Evolutionary conservation across 2,888 invertebrate genomes (phyloP).

Genomic region (Lasioglossum oenotherae): DNA sequence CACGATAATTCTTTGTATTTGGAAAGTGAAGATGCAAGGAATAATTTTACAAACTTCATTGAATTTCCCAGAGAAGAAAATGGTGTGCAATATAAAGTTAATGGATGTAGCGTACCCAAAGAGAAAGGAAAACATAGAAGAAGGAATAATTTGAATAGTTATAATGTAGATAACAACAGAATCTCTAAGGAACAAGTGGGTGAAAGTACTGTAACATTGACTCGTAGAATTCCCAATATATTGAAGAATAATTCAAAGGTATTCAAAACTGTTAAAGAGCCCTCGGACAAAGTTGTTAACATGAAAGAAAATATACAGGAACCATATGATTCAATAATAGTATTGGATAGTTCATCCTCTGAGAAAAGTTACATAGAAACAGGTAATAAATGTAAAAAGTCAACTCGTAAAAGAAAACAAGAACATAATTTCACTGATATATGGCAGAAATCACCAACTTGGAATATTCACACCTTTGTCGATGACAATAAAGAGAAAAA

Average conservation of each 20-base stretch:
- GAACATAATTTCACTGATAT: constrained; percentile 24
- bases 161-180: not conserved
- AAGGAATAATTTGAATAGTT: not conserved
- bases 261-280: not conserved
- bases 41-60: not conserved
- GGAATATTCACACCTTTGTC: not conserved
- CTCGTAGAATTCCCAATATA: constrained; percentile 62
- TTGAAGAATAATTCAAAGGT: constrained; percentile 47
- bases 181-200: not conserved
- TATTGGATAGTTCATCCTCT: not conserved
- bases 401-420: constrained; percentile 53
- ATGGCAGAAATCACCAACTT: constrained; percentile 18
- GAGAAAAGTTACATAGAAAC: constrained; percentile 5
- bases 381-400: constrained; percentile 10
- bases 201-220: not conserved
- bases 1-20: not conserved
- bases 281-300: not conserved
- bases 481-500: not conserved
- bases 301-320: not conserved
- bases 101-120: not conserved
- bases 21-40: not conserved
- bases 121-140: not conserved
- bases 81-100: not conserved
- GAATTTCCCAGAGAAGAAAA: not conserved
- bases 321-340: not conserved